These are phyloP conservation scores for Typhlichthys eigenmanni DNA, from an alignment of 2,797 vertebrate genomes.

Conservation along the genomic window DNA sequence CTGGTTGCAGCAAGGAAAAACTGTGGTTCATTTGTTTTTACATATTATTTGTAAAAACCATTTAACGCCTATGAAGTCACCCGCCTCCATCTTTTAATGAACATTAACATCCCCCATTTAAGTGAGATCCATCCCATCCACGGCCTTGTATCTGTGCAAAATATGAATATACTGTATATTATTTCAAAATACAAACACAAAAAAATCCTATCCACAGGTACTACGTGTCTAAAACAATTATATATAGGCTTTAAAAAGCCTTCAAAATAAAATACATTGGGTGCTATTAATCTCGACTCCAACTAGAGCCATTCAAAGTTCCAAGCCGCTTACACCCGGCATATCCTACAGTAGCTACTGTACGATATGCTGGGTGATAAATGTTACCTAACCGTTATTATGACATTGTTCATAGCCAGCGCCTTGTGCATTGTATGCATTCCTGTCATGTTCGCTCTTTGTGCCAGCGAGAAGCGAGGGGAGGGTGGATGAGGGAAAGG, in stretches of 20 bases:
- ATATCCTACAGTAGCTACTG: not conserved
- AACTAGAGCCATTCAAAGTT: constrained; percentile 5
- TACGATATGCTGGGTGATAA: constrained; percentile 21
- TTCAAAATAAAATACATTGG: too few relatives aligned
- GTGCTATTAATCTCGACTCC: constrained; percentile 7
- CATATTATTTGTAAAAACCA: not conserved
- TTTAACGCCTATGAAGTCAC: too few relatives aligned
- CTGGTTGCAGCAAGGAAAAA: too few relatives aligned
- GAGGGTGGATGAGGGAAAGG: not conserved
- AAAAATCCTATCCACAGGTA: too few relatives aligned
- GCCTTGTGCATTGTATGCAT: constrained; percentile 49
- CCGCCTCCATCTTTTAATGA: too few relatives aligned
- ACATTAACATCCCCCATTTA: not conserved
- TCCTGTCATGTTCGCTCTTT: constrained; percentile 58
- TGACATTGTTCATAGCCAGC: constrained; percentile 51
- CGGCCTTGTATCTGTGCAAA: not conserved
- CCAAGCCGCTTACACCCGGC: not conserved
- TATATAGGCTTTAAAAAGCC: too few relatives aligned
- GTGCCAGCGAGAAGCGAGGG: constrained; percentile 23
- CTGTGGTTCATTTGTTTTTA: not conserved
- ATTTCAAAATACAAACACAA: not conserved
- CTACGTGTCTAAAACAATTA: too few relatives aligned
- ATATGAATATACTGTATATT: constrained; percentile 5
- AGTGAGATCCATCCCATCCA: not conserved
- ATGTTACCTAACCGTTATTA: constrained; percentile 51